phyloP scores from a whole-genome alignment of 2,113 vertebrate species.

The Paratilapia polleni region DNA sequence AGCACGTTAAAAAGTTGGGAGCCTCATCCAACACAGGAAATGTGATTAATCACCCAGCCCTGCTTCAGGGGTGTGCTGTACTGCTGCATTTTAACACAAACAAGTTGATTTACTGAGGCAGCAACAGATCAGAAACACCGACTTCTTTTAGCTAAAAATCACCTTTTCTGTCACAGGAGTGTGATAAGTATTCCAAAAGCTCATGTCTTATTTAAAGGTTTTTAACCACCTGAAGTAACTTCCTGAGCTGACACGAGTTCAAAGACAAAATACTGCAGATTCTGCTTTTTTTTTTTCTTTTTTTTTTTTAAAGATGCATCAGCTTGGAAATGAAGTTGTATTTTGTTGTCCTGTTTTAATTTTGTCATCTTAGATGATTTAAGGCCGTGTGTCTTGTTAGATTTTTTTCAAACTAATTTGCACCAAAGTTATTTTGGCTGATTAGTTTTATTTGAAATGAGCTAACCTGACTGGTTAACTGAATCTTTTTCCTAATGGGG shows the following conservation, averaged over 20 bases:
- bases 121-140: no score
- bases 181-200: background rate
- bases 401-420: background rate
- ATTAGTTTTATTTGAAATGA: background rate
- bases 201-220: background rate
- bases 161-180: no score
- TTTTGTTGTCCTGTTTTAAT: background rate
- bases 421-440: no score
- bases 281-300: no score
- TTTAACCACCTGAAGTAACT: background rate
- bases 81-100: background rate
- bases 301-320: no score
- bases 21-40: no score
- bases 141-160: no score
- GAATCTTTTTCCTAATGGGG: background rate
- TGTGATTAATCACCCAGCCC: no score
- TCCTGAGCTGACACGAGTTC: background rate
- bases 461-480: accelerated
- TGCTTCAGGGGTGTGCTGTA: background rate
- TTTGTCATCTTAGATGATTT: background rate
- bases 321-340: no score
- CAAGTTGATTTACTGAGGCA: accelerated
- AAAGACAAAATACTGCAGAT: background rate
- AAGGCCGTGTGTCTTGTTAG: accelerated
- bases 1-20: no score